Base-by-base conservation (phyloP, 1,140 invertebrate genomes). In the Formica selysi region DNA sequence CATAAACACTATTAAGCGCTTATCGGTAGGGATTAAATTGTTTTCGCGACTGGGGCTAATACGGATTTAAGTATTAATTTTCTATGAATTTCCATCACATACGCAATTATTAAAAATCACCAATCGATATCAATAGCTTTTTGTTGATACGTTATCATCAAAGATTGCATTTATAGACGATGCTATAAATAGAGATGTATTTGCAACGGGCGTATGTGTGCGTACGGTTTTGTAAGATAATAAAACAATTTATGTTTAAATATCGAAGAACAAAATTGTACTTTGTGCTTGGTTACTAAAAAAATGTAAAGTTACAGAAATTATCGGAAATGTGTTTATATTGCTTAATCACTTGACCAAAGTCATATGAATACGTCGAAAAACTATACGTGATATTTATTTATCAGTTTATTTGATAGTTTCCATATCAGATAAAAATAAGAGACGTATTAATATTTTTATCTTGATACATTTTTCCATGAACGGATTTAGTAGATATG, bases 231-330 rank as follows among this genome's bases (percentile, higher is more conserved):
- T 19, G 26, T 78, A 65, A 78, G 7, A 6, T 16, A 26, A 65
- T 78, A 48, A 78, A 29, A 78, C 48, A 78, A 78, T 78, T 32
- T 41, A 41, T 0, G 38, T 64, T 13, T 64, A 64, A 76, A 76
- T 64, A 64, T 76, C 6, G 67, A 11, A 36, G 0, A 7, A 26
- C 19, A 22, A 26, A 0, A 22, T 22, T 8, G 22, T 22, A 26
- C 10, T 61, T 29, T 29, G n/a, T 22, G 3, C n/a, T 38, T 19
- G n/a, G 11, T 57, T 19, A 8, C 13, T 59, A 13, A 59, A 68
- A 54, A 79, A 8, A 10, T 19, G 10, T 16, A 10, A 13, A 70
- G 10, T 70, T 26, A 8, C 41, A 48, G 22, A 1, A 70, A 5
- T 22, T 38, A n/a, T 41, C 70, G 44, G 1, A 29, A 54, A 54